Percentiles rank a stretch among this genome's conserved stretches.
These are phyloP conservation scores for western clawed frog (Xenopus tropicalis) DNA, from an alignment of 2,113 vertebrate species.

Conservation along the genomic window UCB_Xtro_10.0 CM004450.2:46386001-46386500, in stretches of 20 bases:
- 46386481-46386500: background rate
- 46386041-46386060: too few relatives aligned
- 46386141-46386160: too few relatives aligned
- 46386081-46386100: too few relatives aligned
- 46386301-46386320: constrained; percentile 18
- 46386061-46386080: too few relatives aligned
- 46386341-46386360: constrained; percentile 25
- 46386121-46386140: too few relatives aligned
- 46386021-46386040: too few relatives aligned
- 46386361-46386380: constrained; percentile 19
- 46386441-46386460: constrained; percentile 17
- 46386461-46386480: constrained; percentile 28
- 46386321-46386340: constrained; percentile 29
- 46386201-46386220: background rate
- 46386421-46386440: constrained; percentile 23
- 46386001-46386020: too few relatives aligned
- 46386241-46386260: background rate
- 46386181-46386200: too few relatives aligned
- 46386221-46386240: constrained; percentile 1
- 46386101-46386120: too few relatives aligned
- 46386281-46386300: constrained; percentile 25
- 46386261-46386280: background rate
- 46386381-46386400: constrained; percentile 17
- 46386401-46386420: constrained; percentile 6
- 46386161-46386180: too few relatives aligned